Base-by-base conservation (phyloP, 2,113 vertebrate genomes). In the Forbesichthys agassizii region DNA sequence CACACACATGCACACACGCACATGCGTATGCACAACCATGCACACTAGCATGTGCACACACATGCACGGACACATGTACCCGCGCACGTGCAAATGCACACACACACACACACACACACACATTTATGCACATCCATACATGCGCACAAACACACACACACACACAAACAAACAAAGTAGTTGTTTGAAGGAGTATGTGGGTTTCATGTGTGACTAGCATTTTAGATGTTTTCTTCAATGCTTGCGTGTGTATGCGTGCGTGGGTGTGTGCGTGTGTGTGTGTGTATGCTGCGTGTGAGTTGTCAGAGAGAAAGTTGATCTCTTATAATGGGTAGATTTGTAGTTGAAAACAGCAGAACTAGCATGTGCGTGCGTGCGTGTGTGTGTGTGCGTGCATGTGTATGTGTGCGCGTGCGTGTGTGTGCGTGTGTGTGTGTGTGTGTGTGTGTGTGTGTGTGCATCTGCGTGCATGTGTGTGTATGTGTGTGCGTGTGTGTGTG, bases 161-260 rank as follows among this genome's bases (percentile, higher is more conserved):
- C 54, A 56, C 54, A 9, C 9, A 27, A 2, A 9, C 9, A 27
- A 2, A 27, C 27, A 27, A 27, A 27, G 27, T 2, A 27, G 42
- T 46, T 64, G 64, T 76, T 73, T 79, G 76, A 78, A 67, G 64
- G 27, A 75, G 80, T 61, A 83, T 80, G 84, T 83, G 56, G 55
- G 68, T 84, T 85, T 79, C 77, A 86, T 71, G 71, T 84, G 83
- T 79, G 78, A 52, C 46, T 65, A 3, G 75, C 36, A 64, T 66
- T 68, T 70, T 52, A 9, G 20, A 27, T 56, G 18, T 64, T 53
- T 69, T 63, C 54, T 58, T 73, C n/a, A 46, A 33, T 33, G 48
- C 55, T 27, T 66, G 64, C 14, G 58, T 36, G 58, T 60, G 58
- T 42, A 33, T 61, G 55, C 27, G n/a, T 20, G 55, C 27, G 55